phyloP scores from a whole-genome alignment of 2,888 invertebrate genomes.

The Nycteola revayana region DNA sequence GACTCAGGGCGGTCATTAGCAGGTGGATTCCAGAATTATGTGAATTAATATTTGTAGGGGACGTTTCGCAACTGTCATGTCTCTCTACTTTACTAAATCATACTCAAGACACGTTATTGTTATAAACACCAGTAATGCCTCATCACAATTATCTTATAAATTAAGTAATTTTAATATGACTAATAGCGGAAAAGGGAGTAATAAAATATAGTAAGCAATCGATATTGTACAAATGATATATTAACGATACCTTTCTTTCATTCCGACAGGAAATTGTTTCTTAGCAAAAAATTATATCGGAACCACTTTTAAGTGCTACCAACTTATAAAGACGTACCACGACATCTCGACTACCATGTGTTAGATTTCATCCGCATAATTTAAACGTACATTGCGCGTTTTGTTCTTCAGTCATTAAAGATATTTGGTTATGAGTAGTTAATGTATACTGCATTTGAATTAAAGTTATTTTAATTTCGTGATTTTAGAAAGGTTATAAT shows the following conservation, averaged over 20 bases:
- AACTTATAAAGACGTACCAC: conserved; percentile 27
- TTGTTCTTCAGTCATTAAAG: conserved; percentile 3
- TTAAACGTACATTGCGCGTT: conserved; percentile 4
- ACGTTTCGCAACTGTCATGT: too few relatives aligned
- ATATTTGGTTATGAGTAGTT: conserved; percentile 1
- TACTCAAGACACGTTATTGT: too few relatives aligned
- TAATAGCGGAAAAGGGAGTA: conserved; percentile 1
- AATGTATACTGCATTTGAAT: conserved; percentile 1
- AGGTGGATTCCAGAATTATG: too few relatives aligned
- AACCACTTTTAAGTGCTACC: conserved; percentile 51
- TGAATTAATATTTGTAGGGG: too few relatives aligned
- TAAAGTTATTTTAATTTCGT: neutral
- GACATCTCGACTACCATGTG: conserved; percentile 1
- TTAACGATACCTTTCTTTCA: conserved; percentile 35
- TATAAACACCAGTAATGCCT: too few relatives aligned
- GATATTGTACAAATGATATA: conserved; percentile 45
- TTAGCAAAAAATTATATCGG: conserved; percentile 50
- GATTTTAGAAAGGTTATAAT: conserved; percentile 2
- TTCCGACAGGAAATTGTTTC: conserved; percentile 60
- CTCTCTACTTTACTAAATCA: too few relatives aligned
- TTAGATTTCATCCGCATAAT: neutral
- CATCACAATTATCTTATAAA: too few relatives aligned
- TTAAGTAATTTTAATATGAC: too few relatives aligned
- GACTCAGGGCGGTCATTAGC: too few relatives aligned
- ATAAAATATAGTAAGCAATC: conserved; percentile 24